A percentile compares a stretch with the other conserved stretches of the same genome.
These are phyloP conservation scores for Sturnira hondurensis DNA, from an alignment of 2,113 vertebrate genomes.

Conservation along the genomic window DNA sequence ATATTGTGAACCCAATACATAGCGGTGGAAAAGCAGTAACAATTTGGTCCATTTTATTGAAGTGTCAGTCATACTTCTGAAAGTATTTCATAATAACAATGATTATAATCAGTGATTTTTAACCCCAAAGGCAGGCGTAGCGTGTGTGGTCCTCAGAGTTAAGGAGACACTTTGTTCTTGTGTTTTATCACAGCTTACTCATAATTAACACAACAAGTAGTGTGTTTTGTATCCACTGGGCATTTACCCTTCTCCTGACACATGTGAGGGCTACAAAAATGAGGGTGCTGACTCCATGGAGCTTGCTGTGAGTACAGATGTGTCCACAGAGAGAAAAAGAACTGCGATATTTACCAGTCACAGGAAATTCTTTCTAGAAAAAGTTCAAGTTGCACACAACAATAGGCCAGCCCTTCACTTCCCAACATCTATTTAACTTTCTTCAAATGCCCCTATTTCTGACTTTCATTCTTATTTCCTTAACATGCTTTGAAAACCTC, in stretches of 20 bases:
- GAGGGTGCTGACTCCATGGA: background rate
- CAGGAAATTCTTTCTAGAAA: background rate
- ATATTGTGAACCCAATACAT: background rate
- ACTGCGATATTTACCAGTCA: background rate
- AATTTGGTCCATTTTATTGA: background rate
- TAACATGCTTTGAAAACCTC: background rate
- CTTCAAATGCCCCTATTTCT: background rate
- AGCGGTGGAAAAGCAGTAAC: background rate
- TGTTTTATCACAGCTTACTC: background rate
- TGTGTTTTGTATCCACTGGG: background rate
- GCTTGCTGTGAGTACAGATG: background rate
- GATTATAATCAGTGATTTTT: background rate
- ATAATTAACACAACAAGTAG: background rate
- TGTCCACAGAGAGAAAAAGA: background rate
- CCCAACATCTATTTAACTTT: background rate
- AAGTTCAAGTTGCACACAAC: background rate
- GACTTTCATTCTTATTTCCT: background rate
- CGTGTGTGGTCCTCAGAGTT: background rate
- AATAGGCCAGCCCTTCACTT: background rate
- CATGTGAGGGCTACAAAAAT: background rate
- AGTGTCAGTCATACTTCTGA: background rate
- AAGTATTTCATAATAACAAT: slow-evolving; percentile 14
- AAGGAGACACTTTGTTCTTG: background rate
- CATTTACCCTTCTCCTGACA: background rate
- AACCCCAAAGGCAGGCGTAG: background rate